Conservation (phyloP, 2,113 vertebrate genomes). For the Rhabdornis inornatus region DNA sequence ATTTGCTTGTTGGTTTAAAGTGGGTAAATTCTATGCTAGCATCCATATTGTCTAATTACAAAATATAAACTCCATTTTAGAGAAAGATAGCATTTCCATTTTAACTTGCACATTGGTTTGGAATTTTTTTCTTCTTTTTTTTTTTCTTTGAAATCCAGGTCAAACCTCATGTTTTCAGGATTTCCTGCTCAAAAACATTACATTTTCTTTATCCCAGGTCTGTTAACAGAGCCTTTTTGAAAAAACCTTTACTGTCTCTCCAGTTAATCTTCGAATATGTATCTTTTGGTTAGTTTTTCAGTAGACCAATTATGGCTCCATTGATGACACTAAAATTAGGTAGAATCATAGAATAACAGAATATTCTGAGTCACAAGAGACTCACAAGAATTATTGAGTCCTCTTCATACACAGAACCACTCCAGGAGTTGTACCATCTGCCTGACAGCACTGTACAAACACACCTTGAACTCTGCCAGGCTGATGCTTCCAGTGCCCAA, state of each 20-base stretch:
- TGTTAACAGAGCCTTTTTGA: neutral
- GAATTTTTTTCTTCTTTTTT: no score
- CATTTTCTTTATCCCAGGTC: rapidly evolving
- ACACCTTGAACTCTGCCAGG: neutral
- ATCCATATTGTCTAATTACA: neutral
- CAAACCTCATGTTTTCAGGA: neutral
- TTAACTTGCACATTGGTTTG: neutral
- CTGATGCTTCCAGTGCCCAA: neutral
- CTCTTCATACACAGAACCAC: neutral
- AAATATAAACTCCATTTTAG: neutral
- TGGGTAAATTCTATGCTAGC: neutral
- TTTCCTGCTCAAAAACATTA: neutral
- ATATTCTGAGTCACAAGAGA: neutral
- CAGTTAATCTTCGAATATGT: neutral
- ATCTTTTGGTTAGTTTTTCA: neutral
- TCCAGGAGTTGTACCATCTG: neutral
- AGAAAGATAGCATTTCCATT: neutral
- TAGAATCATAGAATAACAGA: neutral
- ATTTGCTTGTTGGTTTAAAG: neutral
- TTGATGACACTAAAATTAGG: neutral
- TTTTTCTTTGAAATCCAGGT: neutral
- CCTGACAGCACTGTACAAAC: neutral
- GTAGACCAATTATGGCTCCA: neutral
- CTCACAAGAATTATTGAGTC: neutral
- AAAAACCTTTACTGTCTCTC: neutral